Evolutionary conservation across 2,113 vertebrate genomes (phyloP), one percentile per base, ranked within the genome.

Genomic region (Perccottus glenii): DNA sequence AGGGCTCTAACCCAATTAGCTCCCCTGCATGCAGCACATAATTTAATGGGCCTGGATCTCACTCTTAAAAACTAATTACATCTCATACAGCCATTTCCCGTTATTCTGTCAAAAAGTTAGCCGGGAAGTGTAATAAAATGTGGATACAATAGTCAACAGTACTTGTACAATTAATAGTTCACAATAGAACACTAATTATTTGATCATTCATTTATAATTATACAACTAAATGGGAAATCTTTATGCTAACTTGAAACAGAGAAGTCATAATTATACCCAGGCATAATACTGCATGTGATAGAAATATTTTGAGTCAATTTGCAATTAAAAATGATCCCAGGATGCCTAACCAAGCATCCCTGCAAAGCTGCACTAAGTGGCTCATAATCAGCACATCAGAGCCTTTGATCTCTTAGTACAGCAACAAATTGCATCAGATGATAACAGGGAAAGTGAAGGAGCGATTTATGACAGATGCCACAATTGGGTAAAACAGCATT

Each of bases 41-140:
- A 91, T 89, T 87, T 82, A 82, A 89, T 91, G 77, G 84, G 66
- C 61, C 78, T 71, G 77, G 75, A 85, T 89, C 71, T 74, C 77
- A 83, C 81, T 85, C 83, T 84, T 87, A 82, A 82, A 92, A 87
- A 85, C 79, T 75, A 88, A 87, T 92, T 90, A 88, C 72, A 77
- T 78, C 84, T 82, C 70, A 84, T 88, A 89, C 73, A 66, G 85
- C 70, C 77, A 62, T 80, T 77, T 85, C 73, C 81, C 80, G 79
- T 88, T 78, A 78, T 69, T 78, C 73, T 59, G 63, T 74, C 78
- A 78, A 75, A 87, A 51, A 77, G 75, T 66, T 64, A 72, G 70
- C 60, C 70, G 70, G 67, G 60, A 74, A 70, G 44, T 35, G 9
- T 38, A 46, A 27, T 27, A 63, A 57, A 70, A 57, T 60, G 55